A percentile compares a stretch with the other conserved stretches of the same genome.
These are phyloP conservation scores for Colletes collaris DNA, from an alignment of 2,888 invertebrate genomes.

Conservation along the genomic window DNA sequence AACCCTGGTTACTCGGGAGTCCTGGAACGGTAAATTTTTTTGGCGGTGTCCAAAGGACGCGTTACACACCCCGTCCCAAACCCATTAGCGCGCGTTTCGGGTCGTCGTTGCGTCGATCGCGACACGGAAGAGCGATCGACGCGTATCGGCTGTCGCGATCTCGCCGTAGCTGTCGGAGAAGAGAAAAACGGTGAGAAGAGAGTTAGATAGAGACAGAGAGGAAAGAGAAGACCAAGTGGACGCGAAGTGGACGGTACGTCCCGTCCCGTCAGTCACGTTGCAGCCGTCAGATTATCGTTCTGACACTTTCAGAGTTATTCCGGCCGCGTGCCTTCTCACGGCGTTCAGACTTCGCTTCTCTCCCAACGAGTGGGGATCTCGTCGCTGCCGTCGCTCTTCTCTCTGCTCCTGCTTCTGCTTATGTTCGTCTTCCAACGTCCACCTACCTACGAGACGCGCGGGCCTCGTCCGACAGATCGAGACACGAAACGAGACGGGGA, in stretches of 20 bases:
- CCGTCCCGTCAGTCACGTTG: constrained; percentile 78
- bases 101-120: constrained; percentile 14
- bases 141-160: constrained; percentile 39
- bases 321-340: constrained; percentile 73
- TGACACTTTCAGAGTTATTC: constrained; percentile 83
- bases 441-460: neutral
- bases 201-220: constrained; percentile 32
- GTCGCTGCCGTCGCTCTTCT: constrained; percentile 21
- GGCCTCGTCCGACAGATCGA: constrained; percentile 20
- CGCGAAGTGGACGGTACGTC: constrained; percentile 77
- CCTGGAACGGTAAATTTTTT: no score
- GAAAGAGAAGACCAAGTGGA: constrained; percentile 63
- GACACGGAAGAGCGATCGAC: constrained; percentile 25
- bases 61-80: neutral
- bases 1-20: no score
- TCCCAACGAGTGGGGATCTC: constrained; percentile 34
- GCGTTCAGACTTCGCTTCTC: constrained; percentile 54
- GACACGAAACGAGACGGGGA: constrained; percentile 9
- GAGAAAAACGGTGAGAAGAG: constrained; percentile 57
- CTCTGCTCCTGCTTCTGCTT: constrained; percentile 24
- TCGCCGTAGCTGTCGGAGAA: constrained; percentile 53
- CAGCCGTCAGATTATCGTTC: constrained; percentile 83
- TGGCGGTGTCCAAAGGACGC: neutral
- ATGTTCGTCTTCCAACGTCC: constrained; percentile 27
- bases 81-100: neutral